These are phyloP conservation scores for Dreissena rostriformis DNA, from an alignment of 1,140 invertebrate species.

Conservation along the genomic window DNA sequence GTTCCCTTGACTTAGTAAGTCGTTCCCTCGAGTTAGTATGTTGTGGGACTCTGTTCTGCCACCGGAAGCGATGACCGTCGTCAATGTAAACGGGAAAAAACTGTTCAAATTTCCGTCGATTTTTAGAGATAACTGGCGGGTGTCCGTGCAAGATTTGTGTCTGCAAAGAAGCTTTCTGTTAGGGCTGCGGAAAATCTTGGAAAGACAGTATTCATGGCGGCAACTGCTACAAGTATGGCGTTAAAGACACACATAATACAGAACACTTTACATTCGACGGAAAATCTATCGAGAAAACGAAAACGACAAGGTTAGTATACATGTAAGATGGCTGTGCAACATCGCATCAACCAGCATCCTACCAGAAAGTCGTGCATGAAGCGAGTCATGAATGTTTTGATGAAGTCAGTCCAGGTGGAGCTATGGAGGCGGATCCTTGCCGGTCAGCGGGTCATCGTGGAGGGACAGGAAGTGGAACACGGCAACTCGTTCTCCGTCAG, in stretches of 20 bases:
- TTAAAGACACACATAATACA: constrained; percentile 28
- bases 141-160: constrained; percentile 53
- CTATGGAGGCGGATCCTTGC: not conserved
- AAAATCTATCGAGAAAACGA: not conserved
- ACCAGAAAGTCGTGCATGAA: constrained; percentile 7
- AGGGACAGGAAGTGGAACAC: constrained; percentile 25
- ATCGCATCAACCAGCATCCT: constrained; percentile 43
- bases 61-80: not conserved
- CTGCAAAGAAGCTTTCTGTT: constrained; percentile 59
- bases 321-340: constrained; percentile 29
- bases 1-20: too few species aligned
- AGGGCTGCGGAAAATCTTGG: constrained; percentile 59
- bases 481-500: constrained; percentile 11
- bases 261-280: not conserved
- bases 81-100: constrained; percentile 49
- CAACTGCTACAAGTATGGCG: constrained; percentile 22
- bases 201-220: not conserved
- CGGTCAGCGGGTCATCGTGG: constrained; percentile 11
- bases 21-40: too few species aligned
- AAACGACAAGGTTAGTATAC: constrained; percentile 28
- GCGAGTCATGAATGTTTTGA: not conserved
- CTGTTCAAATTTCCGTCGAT: constrained; percentile 52
- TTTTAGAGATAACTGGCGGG: constrained; percentile 58
- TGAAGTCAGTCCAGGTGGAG: constrained; percentile 21
- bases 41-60: constrained; percentile 18